Evolutionary conservation across 1,140 invertebrate species (phyloP), one percentile per base, ranked within the genome.

Genomic region (Psix sp.): DNA sequence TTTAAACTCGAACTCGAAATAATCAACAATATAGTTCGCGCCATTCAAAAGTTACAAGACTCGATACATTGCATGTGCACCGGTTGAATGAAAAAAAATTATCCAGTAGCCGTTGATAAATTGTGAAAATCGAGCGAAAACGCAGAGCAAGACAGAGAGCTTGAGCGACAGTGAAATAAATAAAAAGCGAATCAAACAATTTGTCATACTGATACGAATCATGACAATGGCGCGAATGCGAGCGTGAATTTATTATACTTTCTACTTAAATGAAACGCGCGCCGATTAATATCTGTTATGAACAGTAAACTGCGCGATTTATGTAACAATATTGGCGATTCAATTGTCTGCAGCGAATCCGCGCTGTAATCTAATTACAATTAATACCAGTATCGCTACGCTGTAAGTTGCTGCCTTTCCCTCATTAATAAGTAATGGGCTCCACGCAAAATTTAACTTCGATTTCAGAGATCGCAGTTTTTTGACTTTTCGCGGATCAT

Each of bases 211-310:
- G 48, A 63, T 52, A 52, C 3, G 18, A 29, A 63, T 63, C 31
- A 10, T 21, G 48, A 46, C 38, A 31, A 33, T 54, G 36, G 14
- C 29, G 17, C 36, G 20, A 13, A 26, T 16, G 26, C 16, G 17
- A 26, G 21, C 51, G 9, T 9, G 14, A 33, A 42, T 42, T 62
- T 42, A 49, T 42, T 33, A 26, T 43, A 63, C 59, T 52, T 63
- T 63, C 59, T 45, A 63, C 31, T 63, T 45, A 36, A 52, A 38
- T 43, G 46, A 62, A 51, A 63, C 40, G 45, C 52, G 6, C 52
- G 49, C 18, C n/a, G 38, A 62, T 62, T 43, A 35, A 51, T 51
- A 43, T 51, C 36, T 39, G 26, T 20, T 17, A 14, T 18, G 24
- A 26, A 17, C 18, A 48, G 14, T 9, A 29, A 45, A 45, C 20